These are phyloP conservation scores for Apodemus speciosus DNA, from an alignment of 2,113 vertebrate species.

Conservation along the genomic window DNA sequence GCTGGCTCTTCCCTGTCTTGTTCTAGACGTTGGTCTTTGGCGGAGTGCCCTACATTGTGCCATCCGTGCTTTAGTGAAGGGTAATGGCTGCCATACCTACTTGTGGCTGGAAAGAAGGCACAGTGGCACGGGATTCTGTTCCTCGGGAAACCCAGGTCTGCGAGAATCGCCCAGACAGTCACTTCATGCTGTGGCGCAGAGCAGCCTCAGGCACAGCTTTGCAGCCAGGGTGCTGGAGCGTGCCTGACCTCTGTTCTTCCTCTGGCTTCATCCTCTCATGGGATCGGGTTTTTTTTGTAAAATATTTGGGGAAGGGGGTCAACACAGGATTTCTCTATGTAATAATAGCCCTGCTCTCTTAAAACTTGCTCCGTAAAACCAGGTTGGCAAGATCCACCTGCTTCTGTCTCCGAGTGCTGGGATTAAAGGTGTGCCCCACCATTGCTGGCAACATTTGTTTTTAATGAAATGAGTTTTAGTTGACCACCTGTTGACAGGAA, in stretches of 20 bases:
- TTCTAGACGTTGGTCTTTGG: neutral
- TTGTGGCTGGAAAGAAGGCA: neutral
- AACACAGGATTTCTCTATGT: too few species aligned
- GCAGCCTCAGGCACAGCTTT: neutral
- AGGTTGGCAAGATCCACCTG: too few species aligned
- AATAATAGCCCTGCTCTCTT: neutral
- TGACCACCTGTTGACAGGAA: neutral
- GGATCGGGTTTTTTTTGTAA: neutral
- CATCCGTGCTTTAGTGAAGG: neutral
- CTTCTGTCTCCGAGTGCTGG: neutral
- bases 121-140: neutral
- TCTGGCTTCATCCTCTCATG: neutral
- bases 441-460: neutral
- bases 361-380: neutral
- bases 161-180: neutral
- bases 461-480: conserved; percentile 22
- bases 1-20: neutral
- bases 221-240: neutral
- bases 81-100: neutral
- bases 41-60: neutral
- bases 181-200: neutral
- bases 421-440: neutral
- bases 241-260: neutral
- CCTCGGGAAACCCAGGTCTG: neutral
- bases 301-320: too few species aligned